Percentiles rank a stretch among this genome's conserved stretches.
These are phyloP conservation scores for Arrhopalites spinosus DNA, from an alignment of 2,888 invertebrate genomes.

Conservation along the genomic window DNA sequence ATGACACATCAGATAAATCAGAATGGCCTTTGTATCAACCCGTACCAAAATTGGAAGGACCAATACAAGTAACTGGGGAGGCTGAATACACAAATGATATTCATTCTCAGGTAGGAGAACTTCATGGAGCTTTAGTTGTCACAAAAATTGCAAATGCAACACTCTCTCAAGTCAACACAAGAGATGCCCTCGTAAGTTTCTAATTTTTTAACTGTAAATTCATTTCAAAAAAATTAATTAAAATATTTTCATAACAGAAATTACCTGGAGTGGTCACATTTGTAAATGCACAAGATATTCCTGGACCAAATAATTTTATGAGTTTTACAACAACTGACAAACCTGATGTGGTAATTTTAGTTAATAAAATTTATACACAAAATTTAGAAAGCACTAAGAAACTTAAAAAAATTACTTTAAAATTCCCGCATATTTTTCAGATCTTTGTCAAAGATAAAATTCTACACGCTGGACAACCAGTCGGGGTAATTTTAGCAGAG, in stretches of 20 bases:
- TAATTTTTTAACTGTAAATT: constrained; percentile 28
- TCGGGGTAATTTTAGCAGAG: constrained; percentile 60
- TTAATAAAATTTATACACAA: not conserved
- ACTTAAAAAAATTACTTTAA: not conserved
- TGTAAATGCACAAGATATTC: constrained; percentile 70
- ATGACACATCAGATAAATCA: constrained; percentile 69
- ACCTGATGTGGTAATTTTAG: constrained; percentile 14
- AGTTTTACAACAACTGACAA: not conserved
- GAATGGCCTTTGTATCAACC: constrained; percentile 77
- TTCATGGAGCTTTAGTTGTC: constrained; percentile 71
- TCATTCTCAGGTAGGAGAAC: constrained; percentile 68
- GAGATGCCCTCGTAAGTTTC: constrained; percentile 67
- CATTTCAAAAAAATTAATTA: constrained; percentile 4
- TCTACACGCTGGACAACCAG: constrained; percentile 59
- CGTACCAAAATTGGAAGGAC: constrained; percentile 73
- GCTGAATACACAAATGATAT: constrained; percentile 78
- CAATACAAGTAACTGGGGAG: constrained; percentile 70
- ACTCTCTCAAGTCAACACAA: constrained; percentile 68
- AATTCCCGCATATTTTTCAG: too few relatives aligned
- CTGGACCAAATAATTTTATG: constrained; percentile 67
- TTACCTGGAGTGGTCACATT: constrained; percentile 70
- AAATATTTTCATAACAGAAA: constrained; percentile 63
- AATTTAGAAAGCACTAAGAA: too few relatives aligned
- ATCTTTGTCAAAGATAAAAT: constrained; percentile 58
- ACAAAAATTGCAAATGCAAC: constrained; percentile 66